A percentile compares a stretch with the other conserved stretches of the same genome.
These are phyloP conservation scores for Thripadectes ignobilis DNA, from an alignment of 2,797 vertebrate genomes.

Conservation along the genomic window DNA sequence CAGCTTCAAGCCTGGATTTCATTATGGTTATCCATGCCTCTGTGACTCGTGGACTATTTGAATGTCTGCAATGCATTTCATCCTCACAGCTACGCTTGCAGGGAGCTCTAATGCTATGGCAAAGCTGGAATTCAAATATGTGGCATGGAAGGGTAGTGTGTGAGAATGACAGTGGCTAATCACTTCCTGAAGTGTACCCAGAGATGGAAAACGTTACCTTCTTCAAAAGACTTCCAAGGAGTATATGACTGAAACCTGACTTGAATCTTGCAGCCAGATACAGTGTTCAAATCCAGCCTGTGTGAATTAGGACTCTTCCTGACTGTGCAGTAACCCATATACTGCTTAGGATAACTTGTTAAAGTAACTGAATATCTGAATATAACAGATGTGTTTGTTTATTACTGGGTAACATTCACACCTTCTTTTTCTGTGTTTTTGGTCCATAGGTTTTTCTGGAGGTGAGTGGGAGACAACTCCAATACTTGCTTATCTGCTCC, in stretches of 20 bases:
- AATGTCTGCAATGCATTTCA: not conserved
- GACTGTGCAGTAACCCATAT: not conserved
- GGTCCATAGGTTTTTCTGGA: not conserved
- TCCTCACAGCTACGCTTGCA: rapidly evolving
- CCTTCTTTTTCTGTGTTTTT: not conserved
- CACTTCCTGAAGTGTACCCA: not conserved
- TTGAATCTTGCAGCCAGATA: not conserved
- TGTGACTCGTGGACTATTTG: not conserved
- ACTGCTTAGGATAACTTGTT: not conserved
- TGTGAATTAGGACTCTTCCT: not conserved
- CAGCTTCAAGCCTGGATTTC: constrained; percentile 17
- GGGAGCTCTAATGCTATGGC: not conserved
- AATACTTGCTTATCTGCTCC: not conserved
- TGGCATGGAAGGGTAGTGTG: rapidly evolving
- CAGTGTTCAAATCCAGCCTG: not conserved
- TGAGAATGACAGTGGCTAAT: not conserved
- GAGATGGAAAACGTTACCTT: rapidly evolving
- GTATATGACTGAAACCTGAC: not conserved
- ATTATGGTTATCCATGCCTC: not conserved
- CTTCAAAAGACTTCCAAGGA: not conserved
- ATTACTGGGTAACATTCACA: not conserved
- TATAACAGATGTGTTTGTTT: not conserved
- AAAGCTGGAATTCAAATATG: not conserved
- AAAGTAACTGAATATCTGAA: not conserved
- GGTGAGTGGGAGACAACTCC: not conserved